Evolutionary conservation across 2,888 invertebrate genomes (phyloP).

Genomic region (Dendrolimus pini): DNA sequence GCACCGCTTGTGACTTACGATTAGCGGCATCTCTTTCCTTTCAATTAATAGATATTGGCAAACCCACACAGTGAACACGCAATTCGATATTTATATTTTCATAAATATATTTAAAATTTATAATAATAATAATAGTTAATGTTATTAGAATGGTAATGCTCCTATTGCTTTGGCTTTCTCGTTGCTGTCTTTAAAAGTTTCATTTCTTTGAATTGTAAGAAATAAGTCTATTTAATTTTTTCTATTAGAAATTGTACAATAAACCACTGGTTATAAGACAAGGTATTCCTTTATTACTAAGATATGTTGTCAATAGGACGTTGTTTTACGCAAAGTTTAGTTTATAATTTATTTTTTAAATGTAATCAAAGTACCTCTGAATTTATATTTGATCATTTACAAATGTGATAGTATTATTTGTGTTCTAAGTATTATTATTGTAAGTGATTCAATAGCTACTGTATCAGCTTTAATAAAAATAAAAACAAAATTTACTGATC

Average conservation of each 20-base stretch:
- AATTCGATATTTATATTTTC: constrained; percentile 43
- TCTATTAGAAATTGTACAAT: background rate
- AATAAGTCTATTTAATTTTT: background rate
- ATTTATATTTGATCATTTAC: constrained; percentile 3
- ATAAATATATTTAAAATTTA: constrained; percentile 18
- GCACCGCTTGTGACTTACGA: constrained; percentile 55
- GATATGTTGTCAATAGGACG: background rate
- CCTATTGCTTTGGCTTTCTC: constrained; percentile 61
- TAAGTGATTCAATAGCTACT: constrained; percentile 1
- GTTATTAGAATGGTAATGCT: constrained; percentile 40
- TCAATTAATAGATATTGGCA: constrained; percentile 69
- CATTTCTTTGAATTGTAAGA: constrained; percentile 5
- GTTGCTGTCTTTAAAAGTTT: constrained; percentile 41
- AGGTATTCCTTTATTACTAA: background rate
- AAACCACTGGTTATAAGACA: background rate
- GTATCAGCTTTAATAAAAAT: too few species aligned
- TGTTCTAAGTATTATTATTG: constrained; percentile 3
- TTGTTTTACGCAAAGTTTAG: constrained; percentile 1
- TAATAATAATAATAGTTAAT: constrained; percentile 2
- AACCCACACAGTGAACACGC: constrained; percentile 66
- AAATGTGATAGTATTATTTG: constrained; percentile 3
- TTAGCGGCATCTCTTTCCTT: constrained; percentile 42
- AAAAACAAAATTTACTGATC: background rate
- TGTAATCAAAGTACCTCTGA: background rate
- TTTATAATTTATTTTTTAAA: background rate